Evolutionary conservation across 2,797 vertebrate genomes (phyloP).

Genomic region (Choloepus didactylus): DNA sequence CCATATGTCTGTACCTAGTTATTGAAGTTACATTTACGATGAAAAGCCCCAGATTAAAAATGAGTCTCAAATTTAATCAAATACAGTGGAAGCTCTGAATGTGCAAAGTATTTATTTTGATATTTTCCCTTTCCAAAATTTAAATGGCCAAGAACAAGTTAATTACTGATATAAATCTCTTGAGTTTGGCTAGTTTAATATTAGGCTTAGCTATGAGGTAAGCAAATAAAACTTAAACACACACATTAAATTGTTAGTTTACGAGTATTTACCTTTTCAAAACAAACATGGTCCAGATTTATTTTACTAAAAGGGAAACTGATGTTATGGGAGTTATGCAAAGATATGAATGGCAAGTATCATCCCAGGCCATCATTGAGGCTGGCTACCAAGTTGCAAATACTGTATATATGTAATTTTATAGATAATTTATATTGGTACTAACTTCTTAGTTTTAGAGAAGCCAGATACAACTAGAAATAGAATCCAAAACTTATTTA

Average conservation of each 20-base stretch:
- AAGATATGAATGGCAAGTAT: neutral
- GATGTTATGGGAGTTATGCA: neutral
- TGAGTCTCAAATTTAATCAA: neutral
- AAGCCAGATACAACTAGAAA: neutral
- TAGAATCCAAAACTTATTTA: neutral
- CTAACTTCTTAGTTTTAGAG: neutral
- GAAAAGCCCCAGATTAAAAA: neutral
- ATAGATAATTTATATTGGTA: neutral
- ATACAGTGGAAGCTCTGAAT: neutral
- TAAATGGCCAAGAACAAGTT: constrained; percentile 1
- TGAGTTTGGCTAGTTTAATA: neutral
- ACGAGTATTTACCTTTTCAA: neutral
- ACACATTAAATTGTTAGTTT: neutral
- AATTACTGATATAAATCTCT: neutral
- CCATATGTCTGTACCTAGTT: neutral
- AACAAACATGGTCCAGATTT: neutral
- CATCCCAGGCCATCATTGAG: neutral
- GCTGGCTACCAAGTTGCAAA: neutral
- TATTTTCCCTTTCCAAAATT: neutral
- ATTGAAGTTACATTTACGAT: constrained; percentile 27
- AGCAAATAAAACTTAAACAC: constrained; percentile 1
- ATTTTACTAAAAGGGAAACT: constrained; percentile 43
- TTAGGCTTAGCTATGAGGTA: neutral
- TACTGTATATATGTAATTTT: neutral
- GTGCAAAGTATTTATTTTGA: neutral